A percentile compares a stretch with the other conserved stretches of the same genome.
Evolutionary conservation across 2,888 invertebrate genomes (phyloP).

Genomic region (Sesia bembeciformis): DNA sequence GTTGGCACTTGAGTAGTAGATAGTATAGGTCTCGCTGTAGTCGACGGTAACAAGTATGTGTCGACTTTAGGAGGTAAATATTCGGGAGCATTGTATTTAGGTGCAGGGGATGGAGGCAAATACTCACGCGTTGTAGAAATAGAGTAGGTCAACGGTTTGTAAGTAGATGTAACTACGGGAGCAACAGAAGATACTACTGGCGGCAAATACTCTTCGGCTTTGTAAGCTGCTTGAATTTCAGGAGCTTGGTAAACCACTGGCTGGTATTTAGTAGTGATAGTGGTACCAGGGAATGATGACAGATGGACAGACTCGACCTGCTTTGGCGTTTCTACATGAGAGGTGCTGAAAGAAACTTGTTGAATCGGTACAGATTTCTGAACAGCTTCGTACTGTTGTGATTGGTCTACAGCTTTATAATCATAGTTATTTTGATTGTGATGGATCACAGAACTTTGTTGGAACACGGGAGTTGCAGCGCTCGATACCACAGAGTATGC

Average conservation of each 20-base stretch:
- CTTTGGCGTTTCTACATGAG: slow-evolving; percentile 35
- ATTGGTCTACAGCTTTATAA: slow-evolving; percentile 27
- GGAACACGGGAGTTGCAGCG: slow-evolving; percentile 28
- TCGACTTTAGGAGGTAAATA: slow-evolving; percentile 20
- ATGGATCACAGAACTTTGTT: slow-evolving; percentile 32
- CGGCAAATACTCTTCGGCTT: slow-evolving; percentile 56
- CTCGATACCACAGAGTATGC: slow-evolving; percentile 22
- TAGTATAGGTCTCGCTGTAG: slow-evolving; percentile 23
- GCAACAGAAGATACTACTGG: slow-evolving; percentile 38
- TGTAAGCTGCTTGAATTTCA: slow-evolving; percentile 53
- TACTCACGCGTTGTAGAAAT: slow-evolving; percentile 16
- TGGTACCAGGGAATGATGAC: slow-evolving; percentile 37
- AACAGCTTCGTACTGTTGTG: slow-evolving; percentile 20
- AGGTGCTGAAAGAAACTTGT: slow-evolving; percentile 35
- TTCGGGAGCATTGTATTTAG: slow-evolving; percentile 32
- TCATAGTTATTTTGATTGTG: slow-evolving; percentile 33
- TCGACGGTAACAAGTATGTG: slow-evolving; percentile 28
- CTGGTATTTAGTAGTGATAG: slow-evolving; percentile 33
- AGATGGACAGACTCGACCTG: slow-evolving; percentile 43
- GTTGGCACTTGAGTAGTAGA: slow-evolving; percentile 32
- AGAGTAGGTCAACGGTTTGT: slow-evolving; percentile 37
- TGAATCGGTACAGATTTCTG: slow-evolving; percentile 11
- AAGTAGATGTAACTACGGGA: slow-evolving; percentile 37
- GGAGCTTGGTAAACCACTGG: slow-evolving; percentile 40
- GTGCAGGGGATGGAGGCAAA: slow-evolving; percentile 15